Evolutionary conservation across 2,888 invertebrate genomes (phyloP).

Genomic region (Lasioglossum figueresi): DNA sequence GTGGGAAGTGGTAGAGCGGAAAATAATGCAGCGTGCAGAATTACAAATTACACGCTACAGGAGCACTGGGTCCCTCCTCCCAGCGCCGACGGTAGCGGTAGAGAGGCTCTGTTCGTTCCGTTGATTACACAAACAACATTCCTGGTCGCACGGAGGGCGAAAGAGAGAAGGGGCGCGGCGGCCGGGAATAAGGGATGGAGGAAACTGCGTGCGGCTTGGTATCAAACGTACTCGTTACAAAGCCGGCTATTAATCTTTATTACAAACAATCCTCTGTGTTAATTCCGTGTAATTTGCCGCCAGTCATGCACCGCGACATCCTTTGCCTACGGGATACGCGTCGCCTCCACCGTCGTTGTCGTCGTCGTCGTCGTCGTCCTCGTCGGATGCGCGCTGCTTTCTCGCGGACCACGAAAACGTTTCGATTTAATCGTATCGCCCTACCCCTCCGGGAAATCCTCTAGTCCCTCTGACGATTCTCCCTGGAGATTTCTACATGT

Average conservation of each 20-base stretch:
- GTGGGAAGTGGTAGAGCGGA: slow-evolving; percentile 73
- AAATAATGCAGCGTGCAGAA: slow-evolving; percentile 77
- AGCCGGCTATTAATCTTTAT: slow-evolving; percentile 77
- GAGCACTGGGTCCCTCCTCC: slow-evolving; percentile 57
- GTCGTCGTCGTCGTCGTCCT: slow-evolving; percentile 17
- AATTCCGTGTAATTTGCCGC: slow-evolving; percentile 74
- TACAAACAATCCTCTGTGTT: slow-evolving; percentile 76
- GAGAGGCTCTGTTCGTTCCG: slow-evolving; percentile 75
- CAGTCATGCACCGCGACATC: slow-evolving; percentile 61
- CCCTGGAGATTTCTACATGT: background rate
- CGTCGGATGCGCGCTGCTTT: slow-evolving; percentile 31
- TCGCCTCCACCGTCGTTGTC: slow-evolving; percentile 13
- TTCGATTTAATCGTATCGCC: slow-evolving; percentile 49
- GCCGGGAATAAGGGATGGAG: slow-evolving; percentile 31
- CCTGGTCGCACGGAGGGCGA: slow-evolving; percentile 44
- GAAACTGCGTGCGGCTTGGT: slow-evolving; percentile 44
- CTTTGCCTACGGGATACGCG: slow-evolving; percentile 28
- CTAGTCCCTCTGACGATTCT: background rate
- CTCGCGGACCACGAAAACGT: slow-evolving; percentile 37
- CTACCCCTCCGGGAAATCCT: background rate
- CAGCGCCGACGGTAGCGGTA: slow-evolving; percentile 51
- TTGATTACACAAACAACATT: slow-evolving; percentile 79
- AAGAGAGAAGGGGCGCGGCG: slow-evolving; percentile 8
- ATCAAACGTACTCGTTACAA: slow-evolving; percentile 72
- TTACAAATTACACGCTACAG: slow-evolving; percentile 78